Base-by-base conservation (phyloP, 2,888 invertebrate species). In the Agrilus cyanescens region DNA sequence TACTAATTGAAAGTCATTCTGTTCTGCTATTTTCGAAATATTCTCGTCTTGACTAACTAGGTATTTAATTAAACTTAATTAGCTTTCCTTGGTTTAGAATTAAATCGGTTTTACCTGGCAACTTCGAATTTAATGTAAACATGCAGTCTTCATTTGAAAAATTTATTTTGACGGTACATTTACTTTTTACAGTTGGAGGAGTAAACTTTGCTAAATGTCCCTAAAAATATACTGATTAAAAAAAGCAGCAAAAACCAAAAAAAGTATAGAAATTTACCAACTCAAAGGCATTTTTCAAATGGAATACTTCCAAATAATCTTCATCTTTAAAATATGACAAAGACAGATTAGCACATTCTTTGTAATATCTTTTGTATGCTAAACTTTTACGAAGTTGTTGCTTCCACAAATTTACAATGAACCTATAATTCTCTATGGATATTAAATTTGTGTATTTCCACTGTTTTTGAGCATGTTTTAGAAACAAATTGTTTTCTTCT, bases 21-120 rank as follows among this genome's bases (percentile, higher is more conserved):
- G 50, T 44, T 57, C 43, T 12, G 59, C 30, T 29, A 61, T 45
- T 12, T 49, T 44, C 7, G 44, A 33, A 18, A 61, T 50, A 45
- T 62, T 58, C 18, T 40, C 37, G 47, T 63, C 63, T 47, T 52
- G 41, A 48, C 59, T 61, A 14, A 62, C 63, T 58, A 43, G n/a
- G n/a, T n/a, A n/a, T n/a, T n/a, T n/a, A n/a, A n/a, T n/a, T 46
- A 57, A 54, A 32, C 32, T 25, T 32, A 29, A 37, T 15, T 40
- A 32, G 14, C 10, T 4, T 10, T 37, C 4, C n/a, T 39, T 18
- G 12, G 12, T 32, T n/a, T 2, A 14, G 10, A 29, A 16, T 38
- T 2, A n/a, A 29, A 29, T 12, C 7, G 6, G 5, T 29, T 38
- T 38, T 48, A 55, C 55, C 51, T 44, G 53, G 47, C 37, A 50